A percentile compares a stretch with the other conserved stretches of the same genome.
phyloP scores from a whole-genome alignment of 2,888 invertebrate species.

The Xestoiulus laeticollis region DNA sequence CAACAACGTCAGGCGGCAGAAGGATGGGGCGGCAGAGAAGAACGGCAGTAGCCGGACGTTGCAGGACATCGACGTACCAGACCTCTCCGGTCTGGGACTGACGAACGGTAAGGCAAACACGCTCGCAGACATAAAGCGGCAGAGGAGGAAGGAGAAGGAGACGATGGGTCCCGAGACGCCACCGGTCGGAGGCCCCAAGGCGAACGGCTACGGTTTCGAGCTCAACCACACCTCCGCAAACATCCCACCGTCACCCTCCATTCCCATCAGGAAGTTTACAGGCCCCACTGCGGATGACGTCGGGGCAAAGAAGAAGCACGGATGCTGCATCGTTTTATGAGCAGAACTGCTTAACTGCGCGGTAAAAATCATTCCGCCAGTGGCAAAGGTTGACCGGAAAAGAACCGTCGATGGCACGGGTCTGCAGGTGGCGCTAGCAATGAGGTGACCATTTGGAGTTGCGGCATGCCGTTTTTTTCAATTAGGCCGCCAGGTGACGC shows the following conservation, averaged over 20 bases:
- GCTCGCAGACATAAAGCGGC: constrained; percentile 49
- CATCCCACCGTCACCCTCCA: constrained; percentile 46
- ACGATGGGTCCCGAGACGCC: neutral
- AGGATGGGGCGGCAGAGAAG: neutral
- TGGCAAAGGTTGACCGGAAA: neutral
- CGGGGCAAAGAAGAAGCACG: constrained; percentile 39
- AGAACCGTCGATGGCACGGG: neutral
- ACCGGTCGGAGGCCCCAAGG: neutral
- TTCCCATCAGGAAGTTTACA: constrained; percentile 35
- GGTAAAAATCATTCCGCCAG: neutral
- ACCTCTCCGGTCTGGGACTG: neutral
- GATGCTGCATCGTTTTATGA: constrained; percentile 49
- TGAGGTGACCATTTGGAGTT: neutral
- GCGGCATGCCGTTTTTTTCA: neutral
- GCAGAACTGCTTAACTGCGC: neutral
- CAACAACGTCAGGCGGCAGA: constrained; percentile 25
- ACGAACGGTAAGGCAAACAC: constrained; percentile 39
- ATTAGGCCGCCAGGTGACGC: neutral
- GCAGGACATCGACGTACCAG: neutral
- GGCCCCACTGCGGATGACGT: constrained; percentile 47
- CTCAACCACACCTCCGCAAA: neutral
- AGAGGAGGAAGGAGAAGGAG: neutral
- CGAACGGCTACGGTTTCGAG: constrained; percentile 4
- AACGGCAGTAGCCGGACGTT: constrained; percentile 32
- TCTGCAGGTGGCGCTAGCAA: neutral